These are phyloP conservation scores for Coilia nasus DNA, from an alignment of 2,797 vertebrate species.

Conservation along the genomic window DNA sequence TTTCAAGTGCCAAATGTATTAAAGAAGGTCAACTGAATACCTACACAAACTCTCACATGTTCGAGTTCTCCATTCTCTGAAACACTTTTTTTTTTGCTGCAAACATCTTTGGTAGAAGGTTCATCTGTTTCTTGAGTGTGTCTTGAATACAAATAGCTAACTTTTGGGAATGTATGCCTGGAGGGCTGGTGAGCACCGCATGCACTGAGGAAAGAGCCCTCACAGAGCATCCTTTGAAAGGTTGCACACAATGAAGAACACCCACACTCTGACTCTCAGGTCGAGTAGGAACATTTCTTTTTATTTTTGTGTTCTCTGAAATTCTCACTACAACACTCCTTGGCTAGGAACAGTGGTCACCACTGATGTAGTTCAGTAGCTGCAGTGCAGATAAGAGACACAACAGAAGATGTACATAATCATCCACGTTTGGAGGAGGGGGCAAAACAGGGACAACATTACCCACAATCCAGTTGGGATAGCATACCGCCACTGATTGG, in stretches of 20 bases:
- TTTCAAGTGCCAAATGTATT: no score
- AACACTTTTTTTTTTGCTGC: background rate
- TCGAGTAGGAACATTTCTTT: conserved; percentile 59
- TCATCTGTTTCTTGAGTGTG: background rate
- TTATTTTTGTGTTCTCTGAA: conserved; percentile 57
- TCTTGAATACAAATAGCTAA: conserved; percentile 7
- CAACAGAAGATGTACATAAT: conserved; percentile 65
- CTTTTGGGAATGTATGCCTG: background rate
- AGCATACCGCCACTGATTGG: conserved; percentile 69
- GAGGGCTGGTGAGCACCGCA: background rate
- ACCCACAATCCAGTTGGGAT: conserved; percentile 66
- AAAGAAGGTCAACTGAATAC: background rate
- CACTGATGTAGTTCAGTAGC: conserved; percentile 73
- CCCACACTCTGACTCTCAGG: conserved; percentile 38
- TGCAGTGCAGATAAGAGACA: conserved; percentile 72
- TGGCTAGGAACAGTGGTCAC: conserved; percentile 70
- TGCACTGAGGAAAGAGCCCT: background rate
- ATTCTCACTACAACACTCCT: conserved; percentile 60
- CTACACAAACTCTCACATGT: background rate
- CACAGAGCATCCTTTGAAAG: background rate
- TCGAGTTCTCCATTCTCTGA: background rate
- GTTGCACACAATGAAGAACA: conserved; percentile 35
- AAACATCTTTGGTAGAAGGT: background rate
- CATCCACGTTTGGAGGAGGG: conserved; percentile 71
- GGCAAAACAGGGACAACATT: conserved; percentile 66